Evolutionary conservation across 2,888 invertebrate species (phyloP), one percentile per base, ranked within the genome.

Genomic region (Mactromeris polynyma): DNA sequence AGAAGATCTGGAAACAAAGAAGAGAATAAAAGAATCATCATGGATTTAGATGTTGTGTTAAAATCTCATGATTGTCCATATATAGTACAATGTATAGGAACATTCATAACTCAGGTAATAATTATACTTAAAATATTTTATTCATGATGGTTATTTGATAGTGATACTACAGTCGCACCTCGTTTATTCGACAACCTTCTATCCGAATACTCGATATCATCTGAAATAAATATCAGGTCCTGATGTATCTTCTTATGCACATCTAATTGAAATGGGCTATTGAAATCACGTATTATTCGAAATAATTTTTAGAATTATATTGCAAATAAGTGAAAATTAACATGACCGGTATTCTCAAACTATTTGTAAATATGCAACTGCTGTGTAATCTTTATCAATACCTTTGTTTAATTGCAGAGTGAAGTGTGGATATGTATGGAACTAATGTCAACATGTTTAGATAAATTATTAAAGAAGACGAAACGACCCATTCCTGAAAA

Each of bases 361-460:
- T n/a, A n/a, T n/a, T n/a, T n/a, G n/a, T n/a, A n/a, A n/a, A n/a
- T n/a, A n/a, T n/a, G n/a, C n/a, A n/a, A n/a, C n/a, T n/a, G n/a
- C n/a, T n/a, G n/a, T n/a, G n/a, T n/a, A n/a, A n/a, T n/a, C n/a
- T n/a, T n/a, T n/a, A n/a, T n/a, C n/a, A n/a, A n/a, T n/a, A n/a
- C n/a, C n/a, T n/a, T n/a, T n/a, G n/a, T 77, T 38, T 26, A 7
- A 33, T 93, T 93, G 9, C 94, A 96, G 96, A 95, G 95, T 0
- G 99, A 99, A 97, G 99, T 99, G 0, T 99, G 99, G 99, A 99
- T 99, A 96, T 99, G 99, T 97, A 99, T 99, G 99, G 99, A 99
- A 97, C 97, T 99, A 93, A 99, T 99, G 99, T 98, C 99, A 21
- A 99, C 99, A 33, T 99, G 99, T 97, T 98, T 99, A 96, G 99